Evolutionary conservation across 2,113 vertebrate species (phyloP).

Genomic region (Zootoca vivipara): DNA sequence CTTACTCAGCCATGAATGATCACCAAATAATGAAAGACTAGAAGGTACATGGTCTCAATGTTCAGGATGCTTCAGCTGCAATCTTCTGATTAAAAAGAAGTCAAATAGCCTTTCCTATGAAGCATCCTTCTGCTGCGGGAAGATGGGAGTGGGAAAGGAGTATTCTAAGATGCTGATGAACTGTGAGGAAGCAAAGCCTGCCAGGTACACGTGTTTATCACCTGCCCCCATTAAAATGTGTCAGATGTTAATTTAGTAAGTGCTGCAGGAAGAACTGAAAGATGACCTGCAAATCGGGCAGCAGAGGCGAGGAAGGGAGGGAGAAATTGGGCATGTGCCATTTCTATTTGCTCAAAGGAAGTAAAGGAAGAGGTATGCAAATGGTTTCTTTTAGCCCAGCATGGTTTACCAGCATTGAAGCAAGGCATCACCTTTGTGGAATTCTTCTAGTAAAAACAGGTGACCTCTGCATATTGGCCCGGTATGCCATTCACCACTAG

Average conservation of each 20-base stretch:
- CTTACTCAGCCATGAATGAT: too few species aligned
- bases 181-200: not conserved
- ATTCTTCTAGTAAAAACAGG: not conserved
- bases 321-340: not conserved
- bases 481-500: too few species aligned
- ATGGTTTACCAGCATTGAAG: too few species aligned
- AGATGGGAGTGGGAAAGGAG: not conserved
- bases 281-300: not conserved
- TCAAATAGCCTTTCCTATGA: not conserved
- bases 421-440: too few species aligned
- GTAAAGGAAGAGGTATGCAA: not conserved
- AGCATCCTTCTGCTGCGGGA: not conserved
- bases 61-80: not conserved
- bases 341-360: not conserved
- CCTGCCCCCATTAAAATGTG: not conserved
- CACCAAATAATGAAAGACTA: not conserved
- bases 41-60: not conserved
- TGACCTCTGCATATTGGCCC: too few species aligned
- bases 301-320: too few species aligned
- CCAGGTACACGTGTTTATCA: not conserved
- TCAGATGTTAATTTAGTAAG: constrained; percentile 20
- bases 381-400: not conserved
- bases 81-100: not conserved
- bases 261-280: not conserved
- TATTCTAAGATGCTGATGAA: not conserved